Conservation (phyloP, 2,797 vertebrate genomes). For the Margarornis squamiger region DNA sequence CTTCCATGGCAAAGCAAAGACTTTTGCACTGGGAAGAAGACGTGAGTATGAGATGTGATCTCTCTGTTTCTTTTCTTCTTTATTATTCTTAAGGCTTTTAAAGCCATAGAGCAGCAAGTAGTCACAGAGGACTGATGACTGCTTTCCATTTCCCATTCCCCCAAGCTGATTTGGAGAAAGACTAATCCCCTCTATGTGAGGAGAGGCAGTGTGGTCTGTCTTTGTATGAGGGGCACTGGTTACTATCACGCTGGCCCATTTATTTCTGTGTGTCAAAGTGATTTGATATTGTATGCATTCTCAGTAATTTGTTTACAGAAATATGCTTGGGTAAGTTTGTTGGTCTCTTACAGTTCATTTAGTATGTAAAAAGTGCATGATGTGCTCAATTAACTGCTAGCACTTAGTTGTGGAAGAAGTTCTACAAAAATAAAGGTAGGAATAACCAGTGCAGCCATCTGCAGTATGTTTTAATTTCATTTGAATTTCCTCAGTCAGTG, state of each 20-base stretch:
- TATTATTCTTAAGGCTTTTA: not conserved
- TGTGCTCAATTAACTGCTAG: not conserved
- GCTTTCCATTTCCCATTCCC: not conserved
- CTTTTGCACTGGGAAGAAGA: not conserved
- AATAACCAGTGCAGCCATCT: not conserved
- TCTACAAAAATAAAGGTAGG: not conserved
- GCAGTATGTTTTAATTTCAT: not conserved
- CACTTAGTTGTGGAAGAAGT: not conserved
- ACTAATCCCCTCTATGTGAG: not conserved
- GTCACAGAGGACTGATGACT: not conserved
- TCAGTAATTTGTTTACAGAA: not conserved
- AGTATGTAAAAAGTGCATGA: not conserved
- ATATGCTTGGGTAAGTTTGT: not conserved
- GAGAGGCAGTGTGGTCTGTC: not conserved
- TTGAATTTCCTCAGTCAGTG: not conserved
- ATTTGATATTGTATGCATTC: not conserved
- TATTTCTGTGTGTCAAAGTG: not conserved
- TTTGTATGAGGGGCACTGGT: not conserved
- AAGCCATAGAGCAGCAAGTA: not conserved
- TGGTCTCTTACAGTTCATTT: not conserved
- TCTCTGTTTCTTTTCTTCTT: not conserved
- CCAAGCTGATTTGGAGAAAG: not conserved
- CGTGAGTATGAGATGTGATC: accelerated
- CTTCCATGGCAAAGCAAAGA: not conserved
- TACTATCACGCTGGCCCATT: not conserved